phyloP scores from a whole-genome alignment of 2,888 invertebrate genomes.

The Scelioninae gen. 2 region DNA sequence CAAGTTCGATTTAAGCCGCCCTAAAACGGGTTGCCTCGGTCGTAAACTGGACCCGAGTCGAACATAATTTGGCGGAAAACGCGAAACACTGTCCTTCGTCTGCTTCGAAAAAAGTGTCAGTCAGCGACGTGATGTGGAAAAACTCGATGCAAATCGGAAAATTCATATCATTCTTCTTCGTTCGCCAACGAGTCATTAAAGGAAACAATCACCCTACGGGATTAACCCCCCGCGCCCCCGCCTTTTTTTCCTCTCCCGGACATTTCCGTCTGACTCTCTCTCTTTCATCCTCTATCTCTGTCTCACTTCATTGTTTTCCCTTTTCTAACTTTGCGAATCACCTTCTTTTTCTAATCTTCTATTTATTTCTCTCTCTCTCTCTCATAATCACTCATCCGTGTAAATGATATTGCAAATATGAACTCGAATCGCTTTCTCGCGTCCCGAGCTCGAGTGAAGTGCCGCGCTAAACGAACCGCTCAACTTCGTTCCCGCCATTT shows the following conservation, averaged over 20 bases:
- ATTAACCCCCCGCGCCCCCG: too few relatives aligned
- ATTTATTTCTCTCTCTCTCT: conserved; percentile 11
- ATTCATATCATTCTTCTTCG: conserved; percentile 43
- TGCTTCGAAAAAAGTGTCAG: conserved; percentile 9
- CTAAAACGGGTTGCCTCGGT: too few relatives aligned
- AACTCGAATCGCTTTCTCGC: conserved; percentile 10
- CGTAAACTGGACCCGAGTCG: too few relatives aligned
- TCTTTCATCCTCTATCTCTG: too few relatives aligned
- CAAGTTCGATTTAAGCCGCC: too few relatives aligned
- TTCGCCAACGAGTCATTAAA: conserved; percentile 39
- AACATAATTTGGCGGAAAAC: conserved; percentile 13
- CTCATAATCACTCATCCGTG: too few relatives aligned
- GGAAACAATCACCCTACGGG: conserved; percentile 29
- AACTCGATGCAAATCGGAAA: conserved; percentile 25
- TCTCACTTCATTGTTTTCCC: too few relatives aligned
- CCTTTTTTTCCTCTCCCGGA: too few relatives aligned
- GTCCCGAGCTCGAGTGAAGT: conserved; percentile 22
- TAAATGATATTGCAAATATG: too few relatives aligned
- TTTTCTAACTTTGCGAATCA: too few relatives aligned
- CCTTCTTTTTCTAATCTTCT: too few relatives aligned
- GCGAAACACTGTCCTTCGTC: conserved; percentile 3
- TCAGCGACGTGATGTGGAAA: conserved; percentile 21
- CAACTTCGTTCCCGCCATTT: conserved; percentile 46
- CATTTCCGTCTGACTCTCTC: too few relatives aligned
- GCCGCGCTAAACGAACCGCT: conserved; percentile 44